These are phyloP conservation scores for Botia kubotai DNA, from an alignment of 2,797 vertebrate species.

Conservation along the genomic window DNA sequence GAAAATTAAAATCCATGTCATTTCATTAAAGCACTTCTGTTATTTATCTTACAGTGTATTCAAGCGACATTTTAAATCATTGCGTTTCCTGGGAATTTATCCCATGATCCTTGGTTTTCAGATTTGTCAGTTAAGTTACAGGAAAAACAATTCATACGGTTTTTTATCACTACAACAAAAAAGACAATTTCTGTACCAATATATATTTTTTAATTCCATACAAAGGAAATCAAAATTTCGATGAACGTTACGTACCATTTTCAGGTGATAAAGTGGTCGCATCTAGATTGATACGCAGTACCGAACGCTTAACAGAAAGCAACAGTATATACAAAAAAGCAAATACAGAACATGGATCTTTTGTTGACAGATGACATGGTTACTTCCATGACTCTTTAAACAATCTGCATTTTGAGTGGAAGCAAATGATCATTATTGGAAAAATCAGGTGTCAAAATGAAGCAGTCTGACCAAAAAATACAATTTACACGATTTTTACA, in stretches of 20 bases:
- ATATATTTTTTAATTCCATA: conserved; percentile 35
- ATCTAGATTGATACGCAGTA: conserved; percentile 2
- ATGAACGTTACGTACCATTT: conserved; percentile 14
- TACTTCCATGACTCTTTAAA: not conserved
- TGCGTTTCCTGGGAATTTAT: no score
- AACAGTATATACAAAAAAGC: conserved; percentile 1
- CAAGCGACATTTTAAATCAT: no score
- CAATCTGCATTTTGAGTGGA: not conserved
- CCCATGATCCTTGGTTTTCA: no score
- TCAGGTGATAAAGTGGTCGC: conserved; percentile 9
- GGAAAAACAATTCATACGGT: not conserved
- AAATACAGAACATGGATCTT: conserved; percentile 15
- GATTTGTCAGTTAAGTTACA: not conserved
- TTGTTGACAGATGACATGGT: not conserved
- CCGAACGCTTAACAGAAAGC: not conserved
- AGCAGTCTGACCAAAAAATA: not conserved
- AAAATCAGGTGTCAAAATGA: not conserved
- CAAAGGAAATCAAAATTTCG: conserved; percentile 23
- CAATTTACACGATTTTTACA: not conserved
- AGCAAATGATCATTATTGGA: not conserved
- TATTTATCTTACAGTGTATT: no score
- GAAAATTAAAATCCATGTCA: no score
- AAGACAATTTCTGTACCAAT: not conserved
- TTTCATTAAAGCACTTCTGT: no score
- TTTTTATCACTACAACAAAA: not conserved